Percentiles rank a stretch among this genome's conserved stretches.
These are phyloP conservation scores for Nephrotoma appendiculata DNA, from an alignment of 2,888 invertebrate species.

Conservation along the genomic window DNA sequence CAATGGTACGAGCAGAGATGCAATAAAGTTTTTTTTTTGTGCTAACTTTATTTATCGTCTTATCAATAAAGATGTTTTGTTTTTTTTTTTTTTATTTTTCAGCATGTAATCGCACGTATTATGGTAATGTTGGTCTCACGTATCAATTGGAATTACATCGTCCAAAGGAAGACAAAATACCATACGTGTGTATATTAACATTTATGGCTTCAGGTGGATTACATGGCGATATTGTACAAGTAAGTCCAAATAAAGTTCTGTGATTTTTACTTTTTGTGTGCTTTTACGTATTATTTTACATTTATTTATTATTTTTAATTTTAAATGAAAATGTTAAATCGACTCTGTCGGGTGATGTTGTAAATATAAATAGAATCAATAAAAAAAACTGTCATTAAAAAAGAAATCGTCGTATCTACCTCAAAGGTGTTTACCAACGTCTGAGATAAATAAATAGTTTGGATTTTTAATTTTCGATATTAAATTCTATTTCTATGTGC, in stretches of 20 bases:
- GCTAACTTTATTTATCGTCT: background rate
- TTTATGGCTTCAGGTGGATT: slow-evolving; percentile 71
- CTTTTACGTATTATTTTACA: background rate
- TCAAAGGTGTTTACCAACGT: too few relatives aligned
- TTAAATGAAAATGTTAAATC: background rate
- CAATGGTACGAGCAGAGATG: background rate
- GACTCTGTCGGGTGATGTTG: too few relatives aligned
- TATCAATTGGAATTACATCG: slow-evolving; percentile 75
- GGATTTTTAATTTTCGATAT: too few relatives aligned
- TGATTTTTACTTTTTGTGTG: background rate
- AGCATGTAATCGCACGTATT: slow-evolving; percentile 86
- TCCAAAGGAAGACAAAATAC: slow-evolving; percentile 72
- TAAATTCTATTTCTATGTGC: too few relatives aligned
- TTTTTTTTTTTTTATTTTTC: slow-evolving; percentile 15
- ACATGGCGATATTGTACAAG: slow-evolving; percentile 78
- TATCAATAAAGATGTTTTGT: background rate
- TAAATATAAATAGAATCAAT: too few relatives aligned
- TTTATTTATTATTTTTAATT: background rate
- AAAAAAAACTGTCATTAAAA: too few relatives aligned
- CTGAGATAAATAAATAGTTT: too few relatives aligned
- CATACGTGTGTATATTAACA: slow-evolving; percentile 75
- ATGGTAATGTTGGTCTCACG: slow-evolving; percentile 74
- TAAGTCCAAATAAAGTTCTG: slow-evolving; percentile 23
- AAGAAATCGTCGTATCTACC: too few relatives aligned
- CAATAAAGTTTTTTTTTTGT: background rate